Evolutionary conservation across 2,888 invertebrate species (phyloP).

Genomic region (Diaprepes abbreviatus): DNA sequence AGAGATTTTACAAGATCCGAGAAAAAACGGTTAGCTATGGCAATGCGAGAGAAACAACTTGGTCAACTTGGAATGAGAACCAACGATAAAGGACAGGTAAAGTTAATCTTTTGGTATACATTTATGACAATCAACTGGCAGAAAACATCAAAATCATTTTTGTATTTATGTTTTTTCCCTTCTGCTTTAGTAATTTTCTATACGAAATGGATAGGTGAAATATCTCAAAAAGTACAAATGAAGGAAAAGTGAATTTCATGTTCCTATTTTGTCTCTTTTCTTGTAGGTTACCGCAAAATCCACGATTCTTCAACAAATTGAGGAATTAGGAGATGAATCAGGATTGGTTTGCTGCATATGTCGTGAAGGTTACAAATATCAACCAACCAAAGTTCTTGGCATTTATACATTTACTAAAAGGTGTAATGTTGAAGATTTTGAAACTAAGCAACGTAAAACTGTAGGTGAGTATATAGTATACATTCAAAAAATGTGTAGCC

Average conservation of each 20-base stretch:
- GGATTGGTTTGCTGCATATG: conserved; percentile 98
- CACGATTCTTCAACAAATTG: conserved; percentile 91
- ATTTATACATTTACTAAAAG: conserved; percentile 98
- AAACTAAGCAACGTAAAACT: conserved; percentile 78
- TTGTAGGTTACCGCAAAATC: conserved; percentile 85
- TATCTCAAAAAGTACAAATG: too few relatives aligned
- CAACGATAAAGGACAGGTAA: conserved; percentile 95
- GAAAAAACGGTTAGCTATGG: conserved; percentile 98
- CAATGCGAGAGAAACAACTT: conserved; percentile 95
- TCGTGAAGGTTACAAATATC: conserved; percentile 96
- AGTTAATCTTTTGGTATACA: too few relatives aligned
- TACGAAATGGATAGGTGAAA: too few relatives aligned
- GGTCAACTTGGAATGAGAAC: conserved; percentile 96
- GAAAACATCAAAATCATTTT: too few relatives aligned
- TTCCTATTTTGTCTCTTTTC: too few relatives aligned
- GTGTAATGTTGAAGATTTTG: conserved; percentile 93
- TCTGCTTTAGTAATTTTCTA: too few relatives aligned
- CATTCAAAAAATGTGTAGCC: too few relatives aligned
- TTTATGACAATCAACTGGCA: too few relatives aligned
- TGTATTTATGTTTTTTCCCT: too few relatives aligned
- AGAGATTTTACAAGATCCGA: conserved; percentile 94
- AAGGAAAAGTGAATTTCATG: too few relatives aligned
- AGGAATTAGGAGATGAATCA: conserved; percentile 95
- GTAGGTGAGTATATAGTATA: conserved; percentile 68
- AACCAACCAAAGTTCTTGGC: conserved; percentile 92